Base-by-base conservation (phyloP, 1,140 invertebrate species). In the Diplogasteroides magnus region DNA sequence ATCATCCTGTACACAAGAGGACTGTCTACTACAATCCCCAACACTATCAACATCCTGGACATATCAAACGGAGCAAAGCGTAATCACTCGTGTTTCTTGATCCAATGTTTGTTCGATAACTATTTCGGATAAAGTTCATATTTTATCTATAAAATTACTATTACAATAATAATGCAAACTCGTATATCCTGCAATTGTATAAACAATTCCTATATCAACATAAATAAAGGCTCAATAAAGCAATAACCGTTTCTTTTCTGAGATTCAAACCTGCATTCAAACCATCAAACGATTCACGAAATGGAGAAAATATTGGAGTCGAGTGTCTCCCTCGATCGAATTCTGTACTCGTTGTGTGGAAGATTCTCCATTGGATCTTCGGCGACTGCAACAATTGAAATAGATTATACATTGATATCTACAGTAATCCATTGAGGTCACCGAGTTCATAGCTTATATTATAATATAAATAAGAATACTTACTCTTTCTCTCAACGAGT, bases 71-170 rank as follows among this genome's bases (percentile, higher is more conserved):
- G 32, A 55, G 31, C 48, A 31, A 26, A 25, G 56, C 26, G 32
- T 64, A 48, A 48, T 55, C n/a, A 62, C 29, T 62, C n/a, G 37
- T 32, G 31, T 62, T 62, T 62, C 37, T 29, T 62, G 37, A 32
- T 62, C 61, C 37, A 29, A 25, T 19, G 14, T 31, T 62, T 26
- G 31, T 32, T 14, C 26, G 3, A 25, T 23, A 32, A 62, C 28
- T 13, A 62, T 32, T 1, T 32, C 23, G 14, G 3, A 32, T 32
- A 32, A 62, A 32, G 37, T 62, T 32, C 29, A 62, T 62, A 62
- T 32, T 62, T 32, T 29, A n/a, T 2, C 14, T 62, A 32, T 62
- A 32, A 32, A 32, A 23, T n/a, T 62, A 32, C 11, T 26, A 19
- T 19, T 26, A 31, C 3, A 32, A n/a, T 29, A 62, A 62, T 23